Percentiles rank a stretch among this genome's conserved stretches.
Conservation (phyloP, 2,888 invertebrate species). For the Ophion ellenae region DNA sequence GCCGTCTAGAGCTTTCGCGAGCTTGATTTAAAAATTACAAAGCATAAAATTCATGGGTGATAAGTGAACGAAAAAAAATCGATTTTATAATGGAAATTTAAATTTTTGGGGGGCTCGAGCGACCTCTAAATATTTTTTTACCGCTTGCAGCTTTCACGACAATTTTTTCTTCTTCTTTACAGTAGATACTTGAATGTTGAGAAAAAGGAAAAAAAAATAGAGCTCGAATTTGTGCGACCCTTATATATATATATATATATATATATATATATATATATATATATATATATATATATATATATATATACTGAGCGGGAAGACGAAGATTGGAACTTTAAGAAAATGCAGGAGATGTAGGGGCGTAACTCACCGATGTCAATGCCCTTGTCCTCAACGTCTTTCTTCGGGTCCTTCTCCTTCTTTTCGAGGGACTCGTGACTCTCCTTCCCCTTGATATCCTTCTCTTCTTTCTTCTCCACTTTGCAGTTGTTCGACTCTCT, state of each 20-base stretch:
- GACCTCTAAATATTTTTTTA: too few relatives aligned
- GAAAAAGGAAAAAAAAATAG: too few relatives aligned
- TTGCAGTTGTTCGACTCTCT: conserved; percentile 79
- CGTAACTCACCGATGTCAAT: conserved; percentile 76
- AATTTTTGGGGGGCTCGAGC: too few relatives aligned
- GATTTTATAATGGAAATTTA: too few relatives aligned
- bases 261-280: neutral
- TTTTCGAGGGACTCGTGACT: conserved; percentile 79
- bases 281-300: neutral
- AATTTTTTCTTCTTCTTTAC: too few relatives aligned
- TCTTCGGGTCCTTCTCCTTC: conserved; percentile 82
- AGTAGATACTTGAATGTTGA: too few relatives aligned
- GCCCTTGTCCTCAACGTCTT: conserved; percentile 84
- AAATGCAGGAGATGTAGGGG: neutral
- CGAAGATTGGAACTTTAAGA: neutral
- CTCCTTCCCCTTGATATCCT: conserved; percentile 83
- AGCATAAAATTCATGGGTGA: too few relatives aligned
- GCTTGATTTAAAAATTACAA: too few relatives aligned
- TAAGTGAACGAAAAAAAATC: too few relatives aligned
- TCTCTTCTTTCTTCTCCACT: conserved; percentile 81
- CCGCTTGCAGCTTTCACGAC: too few relatives aligned
- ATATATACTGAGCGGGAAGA: neutral
- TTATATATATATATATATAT: neutral
- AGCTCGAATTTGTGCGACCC: too few relatives aligned
- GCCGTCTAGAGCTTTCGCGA: too few relatives aligned